A percentile compares a stretch with the other conserved stretches of the same genome.
phyloP scores from a whole-genome alignment of 1,140 invertebrate genomes.

The Drosophila mayri region DNA sequence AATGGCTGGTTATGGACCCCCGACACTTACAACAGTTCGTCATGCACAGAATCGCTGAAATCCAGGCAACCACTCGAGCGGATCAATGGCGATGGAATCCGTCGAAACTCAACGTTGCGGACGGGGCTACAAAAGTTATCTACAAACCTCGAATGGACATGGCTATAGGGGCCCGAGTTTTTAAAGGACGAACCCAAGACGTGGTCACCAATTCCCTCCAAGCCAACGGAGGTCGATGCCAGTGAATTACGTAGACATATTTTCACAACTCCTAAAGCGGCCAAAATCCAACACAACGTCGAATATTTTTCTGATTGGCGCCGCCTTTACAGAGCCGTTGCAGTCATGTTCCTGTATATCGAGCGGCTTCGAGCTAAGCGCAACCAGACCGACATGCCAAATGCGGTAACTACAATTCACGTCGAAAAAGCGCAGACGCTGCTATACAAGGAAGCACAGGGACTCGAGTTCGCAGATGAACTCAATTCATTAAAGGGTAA shows the following conservation, averaged over 20 bases:
- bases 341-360: neutral
- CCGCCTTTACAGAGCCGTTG: neutral
- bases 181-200: too few species aligned
- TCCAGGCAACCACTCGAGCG: neutral
- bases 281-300: neutral
- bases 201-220: neutral
- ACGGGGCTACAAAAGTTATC: neutral
- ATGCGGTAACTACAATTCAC: neutral
- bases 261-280: too few species aligned
- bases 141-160: neutral
- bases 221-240: neutral
- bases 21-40: conserved; percentile 7
- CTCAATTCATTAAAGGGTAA: neutral
- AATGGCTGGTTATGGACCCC: conserved; percentile 15
- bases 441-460: neutral
- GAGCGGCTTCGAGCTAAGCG: neutral
- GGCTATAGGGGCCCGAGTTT: too few species aligned
- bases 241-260: neutral
- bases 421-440: too few species aligned
- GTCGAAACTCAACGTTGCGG: conserved; percentile 3
- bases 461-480: neutral
- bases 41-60: conserved; percentile 6
- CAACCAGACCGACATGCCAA: neutral
- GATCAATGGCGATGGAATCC: conserved; percentile 10
- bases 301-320: neutral